Evolutionary conservation across 64 coral and sea anemone genomes (phyloP), one percentile per base, ranked within the genome.

Genomic region (Actinia tenebrosa): DNA sequence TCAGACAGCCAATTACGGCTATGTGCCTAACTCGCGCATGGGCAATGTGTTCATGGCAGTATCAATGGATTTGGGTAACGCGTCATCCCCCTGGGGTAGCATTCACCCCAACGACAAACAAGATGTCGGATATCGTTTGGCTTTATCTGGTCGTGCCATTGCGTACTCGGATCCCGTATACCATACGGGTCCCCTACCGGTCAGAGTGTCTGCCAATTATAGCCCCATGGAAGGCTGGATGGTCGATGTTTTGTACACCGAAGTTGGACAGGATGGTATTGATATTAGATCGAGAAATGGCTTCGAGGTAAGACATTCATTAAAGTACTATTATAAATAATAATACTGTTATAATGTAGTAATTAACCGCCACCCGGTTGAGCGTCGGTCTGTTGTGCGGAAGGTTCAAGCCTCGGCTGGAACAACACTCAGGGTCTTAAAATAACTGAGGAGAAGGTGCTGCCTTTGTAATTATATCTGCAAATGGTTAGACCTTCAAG

Each of bases 21-120:
- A 95, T 56, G 97, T 95, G 22, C 97, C 97, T 0, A 99, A 99
- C 50, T 71, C 79, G 30, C 78, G 63, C 16, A 80, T 92, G 78
- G 80, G 79, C 45, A 95, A 91, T 43, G 93, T 99, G 16, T 99
- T 99, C 82, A 99, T 99, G 97, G 97, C 97, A 3, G 93, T 99
- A 44, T 85, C 97, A 1, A 91, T 99, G 97, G 97, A 99, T 62
- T 87, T 99, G 44, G 97, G 97, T 17, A 99, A 99, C 79, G 88
- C 83, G 22, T 88, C 93, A 6, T 93, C 97, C 14, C 90, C 91
- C 43, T 99, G 89, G 79, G 93, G 93, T 20, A 95, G 93, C 55
- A 89, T 95, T 64, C 97, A 99, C 66, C 97, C 97, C 11, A 95
- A 86, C 81, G 97, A 99, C 30, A 99, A 99, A 88, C 86, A 90